Conservation (phyloP, 2,797 vertebrate species). For the Mormyrops boulengeri region DNA sequence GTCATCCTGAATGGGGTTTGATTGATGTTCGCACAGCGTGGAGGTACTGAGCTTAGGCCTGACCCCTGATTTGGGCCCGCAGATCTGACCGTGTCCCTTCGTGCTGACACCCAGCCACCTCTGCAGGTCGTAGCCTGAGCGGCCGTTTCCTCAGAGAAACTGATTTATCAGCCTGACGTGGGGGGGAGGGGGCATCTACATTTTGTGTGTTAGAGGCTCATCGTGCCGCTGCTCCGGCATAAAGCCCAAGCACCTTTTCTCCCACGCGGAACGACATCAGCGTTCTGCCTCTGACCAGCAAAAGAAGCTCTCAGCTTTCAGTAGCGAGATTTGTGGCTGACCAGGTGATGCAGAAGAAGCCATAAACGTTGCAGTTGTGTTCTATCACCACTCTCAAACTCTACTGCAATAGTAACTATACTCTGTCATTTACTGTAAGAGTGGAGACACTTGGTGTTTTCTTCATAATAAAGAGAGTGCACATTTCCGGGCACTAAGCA, state of each 20-base stretch:
- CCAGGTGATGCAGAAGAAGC: background rate
- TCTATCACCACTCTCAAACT: background rate
- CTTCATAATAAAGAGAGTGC: slow-evolving; percentile 3
- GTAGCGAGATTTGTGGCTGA: background rate
- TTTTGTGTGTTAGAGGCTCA: background rate
- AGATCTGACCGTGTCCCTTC: background rate
- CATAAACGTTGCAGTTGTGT: background rate
- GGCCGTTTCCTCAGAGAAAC: background rate
- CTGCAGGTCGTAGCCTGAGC: background rate
- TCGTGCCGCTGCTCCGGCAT: background rate
- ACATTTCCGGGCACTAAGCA: background rate
- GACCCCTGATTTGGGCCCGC: background rate
- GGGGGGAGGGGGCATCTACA: background rate
- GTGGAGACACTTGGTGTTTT: background rate
- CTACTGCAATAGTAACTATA: slow-evolving; percentile 3
- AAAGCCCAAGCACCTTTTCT: background rate
- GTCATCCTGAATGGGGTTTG: background rate
- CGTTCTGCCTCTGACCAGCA: background rate
- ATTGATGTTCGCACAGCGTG: background rate
- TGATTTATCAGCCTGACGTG: background rate
- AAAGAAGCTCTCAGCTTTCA: background rate
- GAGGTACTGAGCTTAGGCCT: background rate
- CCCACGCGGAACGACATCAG: background rate
- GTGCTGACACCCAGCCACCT: background rate
- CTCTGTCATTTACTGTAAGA: background rate